Evolutionary conservation across 92 coral and sea anemone genomes (phyloP).

Genomic region (Zoanthus solanderi): DNA sequence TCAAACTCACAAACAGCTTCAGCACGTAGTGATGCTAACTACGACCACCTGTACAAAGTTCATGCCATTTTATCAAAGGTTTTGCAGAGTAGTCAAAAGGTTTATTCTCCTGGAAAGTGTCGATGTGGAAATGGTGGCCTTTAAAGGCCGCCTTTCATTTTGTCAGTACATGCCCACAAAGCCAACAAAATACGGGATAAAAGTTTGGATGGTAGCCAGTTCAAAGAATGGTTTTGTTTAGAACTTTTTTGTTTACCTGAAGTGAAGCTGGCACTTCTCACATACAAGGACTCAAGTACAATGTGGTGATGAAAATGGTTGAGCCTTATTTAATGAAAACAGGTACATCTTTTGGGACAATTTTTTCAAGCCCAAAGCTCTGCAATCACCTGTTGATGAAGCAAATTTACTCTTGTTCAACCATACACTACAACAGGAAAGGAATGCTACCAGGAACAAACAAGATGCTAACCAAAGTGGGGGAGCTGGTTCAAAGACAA

Average conservation of each 20-base stretch:
- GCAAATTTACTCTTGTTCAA: constrained; percentile 3
- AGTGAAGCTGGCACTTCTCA: constrained; percentile 42
- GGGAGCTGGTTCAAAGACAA: constrained; percentile 3
- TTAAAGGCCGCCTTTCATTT: constrained; percentile 46
- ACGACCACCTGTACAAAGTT: neutral
- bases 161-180: neutral
- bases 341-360: neutral
- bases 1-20: constrained; percentile 57
- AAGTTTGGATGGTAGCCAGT: constrained; percentile 53
- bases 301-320: constrained; percentile 24
- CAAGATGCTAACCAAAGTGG: constrained; percentile 44
- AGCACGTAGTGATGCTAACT: neutral
- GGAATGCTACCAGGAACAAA: constrained; percentile 59
- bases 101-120: constrained; percentile 24
- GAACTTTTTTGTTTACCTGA: constrained; percentile 67
- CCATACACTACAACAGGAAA: constrained; percentile 37
- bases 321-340: constrained; percentile 65
- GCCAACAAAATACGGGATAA: neutral
- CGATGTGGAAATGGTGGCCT: constrained; percentile 58
- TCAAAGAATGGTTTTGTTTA: constrained; percentile 67
- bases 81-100: neutral
- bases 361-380: constrained; percentile 34
- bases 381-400: constrained; percentile 62
- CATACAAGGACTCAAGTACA: constrained; percentile 66
- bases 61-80: neutral